Evolutionary conservation across 1,140 invertebrate genomes (phyloP).

Genomic region (Sitobion miscanthi): DNA sequence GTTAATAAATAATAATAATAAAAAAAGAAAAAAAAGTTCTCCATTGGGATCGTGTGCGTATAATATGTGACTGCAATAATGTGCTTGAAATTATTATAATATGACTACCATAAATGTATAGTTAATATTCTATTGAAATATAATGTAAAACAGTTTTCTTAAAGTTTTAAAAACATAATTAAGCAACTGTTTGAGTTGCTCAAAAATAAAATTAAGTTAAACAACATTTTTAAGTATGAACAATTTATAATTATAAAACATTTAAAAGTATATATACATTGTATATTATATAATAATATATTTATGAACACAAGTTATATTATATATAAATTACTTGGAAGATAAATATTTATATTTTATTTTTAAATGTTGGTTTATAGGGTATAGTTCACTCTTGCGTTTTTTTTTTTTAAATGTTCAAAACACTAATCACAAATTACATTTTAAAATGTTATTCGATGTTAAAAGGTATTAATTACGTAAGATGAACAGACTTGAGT

Average conservation of each 20-base stretch:
- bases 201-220: not conserved
- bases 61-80: not conserved
- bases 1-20: slow-evolving; percentile 25
- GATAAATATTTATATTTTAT: slow-evolving; percentile 20
- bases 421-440: not conserved
- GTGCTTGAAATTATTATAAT: not conserved
- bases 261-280: not conserved
- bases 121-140: not conserved
- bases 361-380: not conserved
- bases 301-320: not conserved
- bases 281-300: not conserved
- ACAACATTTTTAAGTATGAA: not conserved
- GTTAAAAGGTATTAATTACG: not conserved
- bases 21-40: not conserved
- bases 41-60: no score
- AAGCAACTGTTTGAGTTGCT: not conserved
- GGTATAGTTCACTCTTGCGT: not conserved
- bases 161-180: not conserved
- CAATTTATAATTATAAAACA: not conserved
- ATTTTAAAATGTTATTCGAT: not conserved
- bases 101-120: not conserved
- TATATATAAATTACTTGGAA: not conserved
- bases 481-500: not conserved
- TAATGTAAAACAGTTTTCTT: not conserved
- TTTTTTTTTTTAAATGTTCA: not conserved